These are phyloP conservation scores for Drosophila testacea DNA, from an alignment of 2,888 invertebrate species.

Conservation along the genomic window DNA sequence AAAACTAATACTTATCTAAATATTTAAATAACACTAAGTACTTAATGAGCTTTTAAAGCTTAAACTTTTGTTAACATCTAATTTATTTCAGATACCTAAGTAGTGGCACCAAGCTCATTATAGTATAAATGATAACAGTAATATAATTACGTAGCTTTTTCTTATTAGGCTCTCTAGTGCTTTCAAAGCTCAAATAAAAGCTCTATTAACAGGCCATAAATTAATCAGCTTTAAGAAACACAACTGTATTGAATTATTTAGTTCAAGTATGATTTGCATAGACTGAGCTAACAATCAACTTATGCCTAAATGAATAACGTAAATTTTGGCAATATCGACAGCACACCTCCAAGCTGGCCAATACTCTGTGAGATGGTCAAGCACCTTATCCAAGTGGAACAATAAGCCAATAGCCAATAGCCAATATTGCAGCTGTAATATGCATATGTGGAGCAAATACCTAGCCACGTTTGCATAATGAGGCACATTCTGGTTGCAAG, in stretches of 20 bases:
- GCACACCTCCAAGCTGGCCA: constrained; percentile 3
- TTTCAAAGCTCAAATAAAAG: neutral
- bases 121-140: neutral
- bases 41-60: neutral
- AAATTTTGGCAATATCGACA: constrained; percentile 27
- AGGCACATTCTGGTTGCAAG: constrained; percentile 22
- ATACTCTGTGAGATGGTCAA: constrained; percentile 13
- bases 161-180: too few species aligned
- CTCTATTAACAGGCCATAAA: neutral
- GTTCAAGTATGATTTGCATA: constrained; percentile 22
- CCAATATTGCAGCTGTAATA: constrained; percentile 41
- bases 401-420: constrained; percentile 61
- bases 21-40: neutral
- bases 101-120: neutral
- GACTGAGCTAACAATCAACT: constrained; percentile 34
- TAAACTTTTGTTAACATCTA: neutral
- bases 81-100: neutral
- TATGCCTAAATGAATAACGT: constrained; percentile 40
- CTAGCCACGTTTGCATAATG: constrained; percentile 46
- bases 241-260: constrained; percentile 7
- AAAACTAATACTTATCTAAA: too few species aligned
- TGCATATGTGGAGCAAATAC: constrained; percentile 47
- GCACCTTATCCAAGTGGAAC: constrained; percentile 23
- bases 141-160: too few species aligned
- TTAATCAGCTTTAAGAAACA: neutral